These are phyloP conservation scores for Cryptomyrus ogoouensis DNA, from an alignment of 2,113 vertebrate species.

Conservation along the genomic window DNA sequence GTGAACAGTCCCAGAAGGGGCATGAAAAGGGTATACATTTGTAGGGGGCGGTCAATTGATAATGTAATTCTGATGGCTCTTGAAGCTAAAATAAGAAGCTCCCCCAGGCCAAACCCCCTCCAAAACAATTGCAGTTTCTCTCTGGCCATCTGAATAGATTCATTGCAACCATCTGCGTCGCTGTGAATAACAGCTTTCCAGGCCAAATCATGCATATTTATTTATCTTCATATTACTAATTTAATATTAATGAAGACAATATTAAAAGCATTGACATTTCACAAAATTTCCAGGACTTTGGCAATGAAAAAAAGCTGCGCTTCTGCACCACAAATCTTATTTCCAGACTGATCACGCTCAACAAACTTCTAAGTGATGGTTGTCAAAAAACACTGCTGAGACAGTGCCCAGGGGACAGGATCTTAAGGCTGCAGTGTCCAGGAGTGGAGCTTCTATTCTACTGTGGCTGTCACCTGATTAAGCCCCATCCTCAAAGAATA, in stretches of 20 bases:
- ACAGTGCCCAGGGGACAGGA: background rate
- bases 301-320: background rate
- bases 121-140: background rate
- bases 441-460: background rate
- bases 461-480: background rate
- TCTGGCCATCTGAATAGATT: background rate
- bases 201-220: background rate
- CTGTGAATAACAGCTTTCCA: constrained; percentile 1
- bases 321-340: background rate
- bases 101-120: background rate
- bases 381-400: background rate
- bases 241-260: background rate
- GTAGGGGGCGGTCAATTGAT: background rate
- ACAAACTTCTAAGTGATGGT: background rate
- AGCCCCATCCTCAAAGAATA: background rate
- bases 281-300: background rate
- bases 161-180: background rate
- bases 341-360: background rate
- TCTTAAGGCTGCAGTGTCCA: background rate
- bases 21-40: background rate
- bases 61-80: background rate
- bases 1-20: background rate
- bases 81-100: background rate
- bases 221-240: background rate
- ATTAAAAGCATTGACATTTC: background rate